These are phyloP conservation scores for Nymphicus hollandicus DNA, from an alignment of 2,113 vertebrate species.

Conservation along the genomic window DNA sequence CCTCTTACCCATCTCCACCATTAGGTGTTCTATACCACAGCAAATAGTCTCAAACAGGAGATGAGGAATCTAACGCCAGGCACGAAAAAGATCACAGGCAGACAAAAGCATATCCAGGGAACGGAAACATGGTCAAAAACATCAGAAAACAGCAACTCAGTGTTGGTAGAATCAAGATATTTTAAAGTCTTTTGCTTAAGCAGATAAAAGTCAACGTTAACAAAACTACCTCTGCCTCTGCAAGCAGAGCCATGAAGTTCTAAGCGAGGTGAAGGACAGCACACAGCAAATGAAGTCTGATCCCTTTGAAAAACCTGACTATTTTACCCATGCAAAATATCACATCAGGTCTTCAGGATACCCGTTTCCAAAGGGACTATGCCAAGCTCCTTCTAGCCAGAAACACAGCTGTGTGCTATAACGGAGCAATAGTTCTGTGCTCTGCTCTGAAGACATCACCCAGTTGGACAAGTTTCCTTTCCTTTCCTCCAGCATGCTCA, in stretches of 20 bases:
- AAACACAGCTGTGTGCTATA: background rate
- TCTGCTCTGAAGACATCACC: background rate
- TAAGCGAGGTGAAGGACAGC: background rate
- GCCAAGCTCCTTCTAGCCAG: background rate
- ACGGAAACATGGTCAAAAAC: background rate
- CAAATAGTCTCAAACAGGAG: background rate
- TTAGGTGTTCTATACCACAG: background rate
- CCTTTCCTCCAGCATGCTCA: background rate
- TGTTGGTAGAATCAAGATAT: background rate
- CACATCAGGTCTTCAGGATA: background rate
- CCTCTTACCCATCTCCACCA: background rate
- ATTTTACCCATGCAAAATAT: background rate
- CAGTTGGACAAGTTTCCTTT: background rate
- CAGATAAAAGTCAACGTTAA: background rate
- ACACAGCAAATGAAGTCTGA: background rate
- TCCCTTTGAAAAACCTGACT: background rate
- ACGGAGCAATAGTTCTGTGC: background rate
- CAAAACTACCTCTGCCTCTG: background rate
- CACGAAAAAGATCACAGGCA: background rate
- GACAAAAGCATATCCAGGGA: conserved; percentile 56
- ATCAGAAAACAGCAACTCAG: background rate
- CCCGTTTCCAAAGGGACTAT: conserved; percentile 38
- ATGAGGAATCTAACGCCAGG: background rate
- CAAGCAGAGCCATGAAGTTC: background rate
- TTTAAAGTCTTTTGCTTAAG: background rate